Conservation (phyloP, 2,888 invertebrate species). For the Tetragnatha montana region DNA sequence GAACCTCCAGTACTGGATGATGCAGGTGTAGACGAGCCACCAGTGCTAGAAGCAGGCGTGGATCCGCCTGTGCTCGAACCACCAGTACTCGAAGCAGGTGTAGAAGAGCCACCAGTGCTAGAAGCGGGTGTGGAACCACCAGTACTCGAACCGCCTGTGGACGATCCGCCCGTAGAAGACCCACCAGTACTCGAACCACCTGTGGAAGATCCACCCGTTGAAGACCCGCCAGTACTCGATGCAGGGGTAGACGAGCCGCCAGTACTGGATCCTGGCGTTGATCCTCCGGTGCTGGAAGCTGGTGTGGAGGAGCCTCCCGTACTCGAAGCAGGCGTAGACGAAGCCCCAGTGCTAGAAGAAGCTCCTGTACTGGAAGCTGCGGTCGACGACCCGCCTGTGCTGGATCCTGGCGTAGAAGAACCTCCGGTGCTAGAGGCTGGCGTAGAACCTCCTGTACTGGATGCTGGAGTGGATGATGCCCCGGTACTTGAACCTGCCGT, state of each 20-base stretch:
- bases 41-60: not conserved
- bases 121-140: not conserved
- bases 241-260: not conserved
- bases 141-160: not conserved
- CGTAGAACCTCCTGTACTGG: not conserved
- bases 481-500: not conserved
- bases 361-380: conserved; percentile 12
- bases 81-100: not conserved
- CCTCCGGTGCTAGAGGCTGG: conserved; percentile 8
- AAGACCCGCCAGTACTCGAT: conserved; percentile 4
- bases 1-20: not conserved
- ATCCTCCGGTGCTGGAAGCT: not conserved
- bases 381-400: not conserved
- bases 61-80: not conserved
- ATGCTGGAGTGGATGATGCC: not conserved
- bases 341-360: not conserved
- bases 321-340: not conserved
- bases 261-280: not conserved
- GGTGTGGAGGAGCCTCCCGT: conserved; percentile 3
- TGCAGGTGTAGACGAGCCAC: not conserved
- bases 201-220: not conserved
- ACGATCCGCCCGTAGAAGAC: not conserved
- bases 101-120: not conserved
- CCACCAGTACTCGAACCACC: conserved; percentile 7
- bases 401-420: not conserved